A percentile compares a stretch with the other conserved stretches of the same genome.
phyloP scores from a whole-genome alignment of 2,888 invertebrate genomes.

The Diabrotica balteata region DNA sequence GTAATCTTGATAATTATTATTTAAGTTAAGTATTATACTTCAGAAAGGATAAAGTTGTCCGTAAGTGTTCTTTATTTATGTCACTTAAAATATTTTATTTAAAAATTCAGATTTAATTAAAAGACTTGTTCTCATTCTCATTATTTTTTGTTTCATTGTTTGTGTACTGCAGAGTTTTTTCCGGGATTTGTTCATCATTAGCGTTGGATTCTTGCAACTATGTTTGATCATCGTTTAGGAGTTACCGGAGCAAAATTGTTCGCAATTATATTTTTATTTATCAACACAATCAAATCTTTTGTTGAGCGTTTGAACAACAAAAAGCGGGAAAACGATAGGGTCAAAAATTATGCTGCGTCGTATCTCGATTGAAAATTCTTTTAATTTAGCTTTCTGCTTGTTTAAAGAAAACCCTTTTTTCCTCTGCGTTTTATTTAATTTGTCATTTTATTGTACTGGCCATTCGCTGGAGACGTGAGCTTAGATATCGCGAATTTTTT shows the following conservation, averaged over 20 bases:
- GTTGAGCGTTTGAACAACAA: conserved; percentile 32
- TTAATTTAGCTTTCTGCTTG: conserved; percentile 57
- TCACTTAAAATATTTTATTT: no score
- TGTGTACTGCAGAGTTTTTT: conserved; percentile 3
- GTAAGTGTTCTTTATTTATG: no score
- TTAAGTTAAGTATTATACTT: no score
- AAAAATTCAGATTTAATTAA: not conserved
- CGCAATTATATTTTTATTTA: conserved; percentile 41
- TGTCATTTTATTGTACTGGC: conserved; percentile 59
- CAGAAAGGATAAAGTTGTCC: no score
- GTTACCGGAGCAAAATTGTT: conserved; percentile 24
- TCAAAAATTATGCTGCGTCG: conserved; percentile 35
- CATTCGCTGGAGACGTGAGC: conserved; percentile 53
- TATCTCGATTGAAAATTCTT: conserved; percentile 57
- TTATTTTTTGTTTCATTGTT: not conserved
- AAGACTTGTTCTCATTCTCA: not conserved
- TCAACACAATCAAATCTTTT: conserved; percentile 40
- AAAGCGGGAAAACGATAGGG: conserved; percentile 36
- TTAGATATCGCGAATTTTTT: conserved; percentile 59
- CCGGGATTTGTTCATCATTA: conserved; percentile 21
- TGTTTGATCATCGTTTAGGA: conserved; percentile 24
- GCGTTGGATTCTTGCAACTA: conserved; percentile 27
- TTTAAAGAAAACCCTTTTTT: conserved; percentile 57
- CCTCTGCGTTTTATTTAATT: conserved; percentile 56
- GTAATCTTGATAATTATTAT: no score